Evolutionary conservation across 2,113 vertebrate species (phyloP).

Genomic region (Psammodynastes pulverulentus): DNA sequence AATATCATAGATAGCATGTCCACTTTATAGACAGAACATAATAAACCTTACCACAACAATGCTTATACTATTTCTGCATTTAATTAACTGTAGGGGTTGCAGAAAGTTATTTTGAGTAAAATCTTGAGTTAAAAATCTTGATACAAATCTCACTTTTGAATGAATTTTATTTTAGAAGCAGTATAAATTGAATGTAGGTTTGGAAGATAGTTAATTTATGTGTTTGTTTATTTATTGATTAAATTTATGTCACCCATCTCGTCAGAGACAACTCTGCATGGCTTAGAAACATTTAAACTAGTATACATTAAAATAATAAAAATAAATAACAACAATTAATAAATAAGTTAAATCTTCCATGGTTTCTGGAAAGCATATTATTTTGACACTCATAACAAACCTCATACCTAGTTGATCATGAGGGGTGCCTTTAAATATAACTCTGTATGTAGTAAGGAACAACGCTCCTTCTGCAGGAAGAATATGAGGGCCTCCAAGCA

Average conservation of each 20-base stretch:
- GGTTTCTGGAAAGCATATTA: background rate
- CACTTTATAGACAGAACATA: background rate
- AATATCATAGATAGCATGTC: background rate
- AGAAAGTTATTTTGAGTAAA: conserved; percentile 1
- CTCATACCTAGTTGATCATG: conserved; percentile 89
- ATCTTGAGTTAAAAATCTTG: background rate
- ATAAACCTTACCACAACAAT: background rate
- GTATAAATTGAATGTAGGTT: background rate
- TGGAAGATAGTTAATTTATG: background rate
- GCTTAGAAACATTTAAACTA: no score
- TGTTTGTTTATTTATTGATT: no score
- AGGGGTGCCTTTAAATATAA: conserved; percentile 95
- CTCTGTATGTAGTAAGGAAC: conserved; percentile 94
- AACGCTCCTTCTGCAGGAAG: conserved; percentile 97
- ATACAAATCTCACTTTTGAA: background rate
- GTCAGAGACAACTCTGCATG: no score
- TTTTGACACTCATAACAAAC: background rate
- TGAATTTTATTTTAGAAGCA: background rate
- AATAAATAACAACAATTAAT: no score
- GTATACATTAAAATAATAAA: no score
- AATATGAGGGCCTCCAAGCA: conserved; percentile 92
- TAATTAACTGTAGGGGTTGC: background rate
- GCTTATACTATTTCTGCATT: background rate
- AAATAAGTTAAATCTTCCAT: background rate
- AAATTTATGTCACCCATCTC: no score